Percentiles rank a stretch among this genome's conserved stretches.
Evolutionary conservation across 2,888 invertebrate species (phyloP).

Genomic region (Linnaemya tessellans): DNA sequence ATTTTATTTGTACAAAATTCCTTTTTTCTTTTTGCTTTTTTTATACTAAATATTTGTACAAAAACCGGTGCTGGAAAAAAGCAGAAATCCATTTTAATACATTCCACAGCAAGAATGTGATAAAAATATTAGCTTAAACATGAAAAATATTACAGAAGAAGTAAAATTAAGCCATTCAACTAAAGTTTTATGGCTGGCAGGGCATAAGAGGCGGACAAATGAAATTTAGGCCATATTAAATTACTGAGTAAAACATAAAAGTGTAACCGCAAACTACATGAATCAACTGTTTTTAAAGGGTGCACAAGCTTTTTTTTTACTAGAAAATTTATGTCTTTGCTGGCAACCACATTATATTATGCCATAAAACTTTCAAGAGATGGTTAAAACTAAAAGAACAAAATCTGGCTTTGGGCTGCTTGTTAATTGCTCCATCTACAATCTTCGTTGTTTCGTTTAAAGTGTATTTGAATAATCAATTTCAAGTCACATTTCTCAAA

Average conservation of each 20-base stretch:
- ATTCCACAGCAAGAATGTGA: slow-evolving; percentile 35
- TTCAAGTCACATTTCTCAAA: too few relatives aligned
- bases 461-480: too few relatives aligned
- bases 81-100: slow-evolving; percentile 54
- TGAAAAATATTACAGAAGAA: slow-evolving; percentile 16
- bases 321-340: slow-evolving; percentile 15
- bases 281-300: slow-evolving; percentile 17
- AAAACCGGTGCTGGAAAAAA: slow-evolving; percentile 35
- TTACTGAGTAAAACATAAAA: slow-evolving; percentile 60
- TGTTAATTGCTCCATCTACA: too few relatives aligned
- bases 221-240: slow-evolving; percentile 57
- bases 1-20: slow-evolving; percentile 32
- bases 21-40: too few relatives aligned
- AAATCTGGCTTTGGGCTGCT: not conserved
- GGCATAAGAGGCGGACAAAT: slow-evolving; percentile 8
- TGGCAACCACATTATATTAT: slow-evolving; percentile 26
- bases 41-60: not conserved
- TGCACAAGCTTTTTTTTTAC: not conserved
- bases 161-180: slow-evolving; percentile 43
- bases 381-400: not conserved
- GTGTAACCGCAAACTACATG: slow-evolving; percentile 49
- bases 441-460: too few relatives aligned
- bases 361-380: not conserved
- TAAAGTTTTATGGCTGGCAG: slow-evolving; percentile 35
- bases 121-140: slow-evolving; percentile 52